A percentile compares a stretch with the other conserved stretches of the same genome.
phyloP scores from a whole-genome alignment of 2,888 invertebrate genomes.

The Tetheella fluctuosa region DNA sequence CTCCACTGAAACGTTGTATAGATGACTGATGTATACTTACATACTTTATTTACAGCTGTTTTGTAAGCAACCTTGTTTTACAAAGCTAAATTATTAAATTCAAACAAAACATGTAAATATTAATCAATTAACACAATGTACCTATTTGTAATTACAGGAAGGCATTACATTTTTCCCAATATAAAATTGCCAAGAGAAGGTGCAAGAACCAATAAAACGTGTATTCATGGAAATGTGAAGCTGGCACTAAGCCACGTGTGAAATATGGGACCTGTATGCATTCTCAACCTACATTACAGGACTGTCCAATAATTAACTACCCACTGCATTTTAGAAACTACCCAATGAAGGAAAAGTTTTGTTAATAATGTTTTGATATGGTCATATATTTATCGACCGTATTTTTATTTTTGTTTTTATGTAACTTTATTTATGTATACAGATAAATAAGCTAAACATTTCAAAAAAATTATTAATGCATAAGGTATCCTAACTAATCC shows the following conservation, averaged over 20 bases:
- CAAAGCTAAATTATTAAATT: too few relatives aligned
- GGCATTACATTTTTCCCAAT: not conserved
- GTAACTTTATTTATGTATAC: too few relatives aligned
- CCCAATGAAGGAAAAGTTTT: not conserved
- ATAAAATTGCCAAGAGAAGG: not conserved
- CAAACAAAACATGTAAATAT: not conserved
- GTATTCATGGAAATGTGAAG: constrained; percentile 10
- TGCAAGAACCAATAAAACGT: constrained; percentile 9
- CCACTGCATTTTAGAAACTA: not conserved
- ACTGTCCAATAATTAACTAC: not conserved
- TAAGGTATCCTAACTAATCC: too few relatives aligned
- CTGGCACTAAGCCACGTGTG: constrained; percentile 16
- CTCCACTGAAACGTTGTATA: too few relatives aligned
- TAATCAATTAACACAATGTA: not conserved
- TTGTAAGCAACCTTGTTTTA: too few relatives aligned
- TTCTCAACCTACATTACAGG: not conserved
- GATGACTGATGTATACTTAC: too few relatives aligned
- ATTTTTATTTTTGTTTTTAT: too few relatives aligned
- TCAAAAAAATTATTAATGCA: too few relatives aligned
- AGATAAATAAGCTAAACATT: too few relatives aligned
- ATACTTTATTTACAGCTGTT: too few relatives aligned
- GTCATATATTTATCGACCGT: too few relatives aligned
- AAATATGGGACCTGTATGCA: constrained; percentile 11
- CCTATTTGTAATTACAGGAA: not conserved
- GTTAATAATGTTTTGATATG: too few relatives aligned